Evolutionary conservation across 1,140 invertebrate genomes (phyloP), one percentile per base, ranked within the genome.

Genomic region (Drosophila micromelanica): DNA sequence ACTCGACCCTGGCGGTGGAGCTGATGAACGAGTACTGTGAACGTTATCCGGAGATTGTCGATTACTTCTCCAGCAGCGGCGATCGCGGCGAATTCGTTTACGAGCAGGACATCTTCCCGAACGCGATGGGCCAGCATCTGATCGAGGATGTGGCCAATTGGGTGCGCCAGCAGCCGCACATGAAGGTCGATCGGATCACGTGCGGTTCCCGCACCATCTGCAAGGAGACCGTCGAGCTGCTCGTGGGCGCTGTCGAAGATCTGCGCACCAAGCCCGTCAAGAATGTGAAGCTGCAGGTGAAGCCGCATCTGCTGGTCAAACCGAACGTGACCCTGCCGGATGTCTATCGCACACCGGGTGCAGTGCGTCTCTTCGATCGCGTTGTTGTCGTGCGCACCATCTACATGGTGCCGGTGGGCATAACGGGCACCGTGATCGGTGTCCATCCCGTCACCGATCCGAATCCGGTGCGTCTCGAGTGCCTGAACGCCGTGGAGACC

Each of bases 371-470:
- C 43, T 96, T 97, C 73, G 98, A 99, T 91, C 94, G 98, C 59
- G 95, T 99, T 40, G 94, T 98, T 2, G 95, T 96, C 77, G 94
- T 96, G 0, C 93, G 95, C 37, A 94, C 95, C 46, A 94, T 94
- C 49, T 96, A 95, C 76, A 76, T 91, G 85, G 91, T 98, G 7
- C 97, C 97, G 0, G 92, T 97, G 12, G 98, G 97, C 5, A 93
- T 94, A 1, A 95, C 94, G 76, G 98, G 98, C 37, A 98, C 96
- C 0, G 93, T 99, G 1, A 95, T 97, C 15, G 96, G 95, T 30
- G 93, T 96, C 5, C 92, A 94, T 67, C 93, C 93, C 1, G 71
- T 91, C 0, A 78, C 27, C 5, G 91, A 92, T 60, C 86, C 87
- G 0, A 92, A 92, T 73, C 91, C 91, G 0, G 91, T 92, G 12